Conservation (phyloP, 2,888 invertebrate genomes). For the Campoplex capitator region DNA sequence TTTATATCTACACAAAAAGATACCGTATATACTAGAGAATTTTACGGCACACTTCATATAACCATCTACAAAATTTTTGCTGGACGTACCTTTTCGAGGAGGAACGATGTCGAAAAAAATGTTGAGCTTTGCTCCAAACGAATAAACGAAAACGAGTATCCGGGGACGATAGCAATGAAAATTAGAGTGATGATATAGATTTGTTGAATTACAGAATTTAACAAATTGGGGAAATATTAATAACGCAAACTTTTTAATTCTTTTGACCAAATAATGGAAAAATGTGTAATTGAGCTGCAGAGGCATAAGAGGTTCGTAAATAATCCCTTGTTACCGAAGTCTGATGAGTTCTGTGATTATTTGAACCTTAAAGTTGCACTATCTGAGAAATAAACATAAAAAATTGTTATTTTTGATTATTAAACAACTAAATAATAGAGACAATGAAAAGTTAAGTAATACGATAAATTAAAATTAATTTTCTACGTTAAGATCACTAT, state of each 20-base stretch:
- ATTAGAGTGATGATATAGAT: too few species aligned
- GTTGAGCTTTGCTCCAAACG: background rate
- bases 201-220: too few species aligned
- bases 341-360: background rate
- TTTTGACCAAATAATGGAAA: too few species aligned
- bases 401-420: background rate
- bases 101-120: background rate
- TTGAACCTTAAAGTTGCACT: background rate
- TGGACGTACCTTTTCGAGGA: background rate
- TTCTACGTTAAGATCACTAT: slow-evolving; percentile 1
- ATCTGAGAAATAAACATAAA: too few species aligned
- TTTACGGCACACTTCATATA: too few species aligned
- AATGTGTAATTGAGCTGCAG: too few species aligned
- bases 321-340: background rate
- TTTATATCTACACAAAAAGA: background rate
- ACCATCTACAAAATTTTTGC: background rate
- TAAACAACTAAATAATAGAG: background rate
- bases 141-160: background rate
- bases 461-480: background rate
- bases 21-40: too few species aligned
- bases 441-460: background rate
- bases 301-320: too few species aligned
- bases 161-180: background rate
- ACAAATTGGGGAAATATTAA: too few species aligned
- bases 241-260: too few species aligned